These are phyloP conservation scores for Drosophila auraria DNA, from an alignment of 1,140 invertebrate genomes.

Conservation along the genomic window DNA sequence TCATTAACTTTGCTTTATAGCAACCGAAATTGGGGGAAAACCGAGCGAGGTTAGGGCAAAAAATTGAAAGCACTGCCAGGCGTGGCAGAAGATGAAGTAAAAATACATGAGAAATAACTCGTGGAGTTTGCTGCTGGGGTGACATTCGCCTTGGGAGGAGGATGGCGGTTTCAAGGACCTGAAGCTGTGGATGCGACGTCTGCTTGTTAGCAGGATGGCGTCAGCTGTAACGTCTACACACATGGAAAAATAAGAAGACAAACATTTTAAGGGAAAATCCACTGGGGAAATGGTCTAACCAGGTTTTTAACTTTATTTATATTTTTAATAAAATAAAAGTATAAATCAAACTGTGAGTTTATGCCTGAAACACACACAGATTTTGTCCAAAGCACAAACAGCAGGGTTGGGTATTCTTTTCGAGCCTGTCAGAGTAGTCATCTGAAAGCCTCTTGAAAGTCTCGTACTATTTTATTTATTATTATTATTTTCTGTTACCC, in stretches of 20 bases:
- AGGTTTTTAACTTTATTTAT: not conserved
- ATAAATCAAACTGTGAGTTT: not conserved
- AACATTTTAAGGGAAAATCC: not conserved
- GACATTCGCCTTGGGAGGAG: constrained; percentile 3
- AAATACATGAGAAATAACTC: constrained; percentile 69
- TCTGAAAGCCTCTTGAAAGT: too few species aligned
- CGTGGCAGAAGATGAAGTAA: constrained; percentile 58
- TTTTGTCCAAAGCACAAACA: not conserved
- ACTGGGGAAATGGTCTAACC: not conserved
- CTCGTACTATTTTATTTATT: not conserved
- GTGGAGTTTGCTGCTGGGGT: constrained; percentile 29
- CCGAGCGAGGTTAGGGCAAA: not conserved
- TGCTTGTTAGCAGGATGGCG: constrained; percentile 47
- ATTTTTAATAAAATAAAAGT: not conserved
- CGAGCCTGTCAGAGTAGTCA: too few species aligned
- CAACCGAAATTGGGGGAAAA: constrained; percentile 40
- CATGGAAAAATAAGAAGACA: constrained; percentile 5
- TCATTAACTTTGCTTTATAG: constrained; percentile 77
- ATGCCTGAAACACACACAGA: not conserved
- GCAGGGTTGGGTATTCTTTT: not conserved
- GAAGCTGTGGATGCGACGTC: constrained; percentile 27
- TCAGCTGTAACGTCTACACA: constrained; percentile 52
- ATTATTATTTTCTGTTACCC: not conserved
- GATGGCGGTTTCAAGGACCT: constrained; percentile 15
- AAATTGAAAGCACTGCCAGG: constrained; percentile 47